A percentile compares a stretch with the other conserved stretches of the same genome.
phyloP scores from a whole-genome alignment of 2,113 vertebrate genomes.

The Hyperoodon ampullatus region DNA sequence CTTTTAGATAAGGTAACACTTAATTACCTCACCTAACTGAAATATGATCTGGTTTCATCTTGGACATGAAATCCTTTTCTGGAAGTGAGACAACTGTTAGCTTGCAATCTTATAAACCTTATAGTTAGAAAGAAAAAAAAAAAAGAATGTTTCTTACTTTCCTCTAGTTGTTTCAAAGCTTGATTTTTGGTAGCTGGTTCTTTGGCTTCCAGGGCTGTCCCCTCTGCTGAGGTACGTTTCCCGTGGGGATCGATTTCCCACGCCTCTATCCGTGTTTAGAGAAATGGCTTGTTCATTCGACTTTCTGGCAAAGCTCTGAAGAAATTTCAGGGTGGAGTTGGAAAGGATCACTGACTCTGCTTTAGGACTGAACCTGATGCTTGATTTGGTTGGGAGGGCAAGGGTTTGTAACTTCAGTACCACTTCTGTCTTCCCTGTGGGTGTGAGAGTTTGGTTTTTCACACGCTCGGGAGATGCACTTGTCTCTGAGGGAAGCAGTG shows the following conservation, averaged over 20 bases:
- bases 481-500: rapidly evolving
- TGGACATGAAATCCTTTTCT: not conserved
- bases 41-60: not conserved
- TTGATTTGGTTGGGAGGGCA: not conserved
- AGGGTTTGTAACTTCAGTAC: not conserved
- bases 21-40: not conserved
- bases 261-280: not conserved
- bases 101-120: not conserved
- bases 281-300: not conserved
- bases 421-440: not conserved
- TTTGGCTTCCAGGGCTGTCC: slow-evolving; percentile 15
- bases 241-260: slow-evolving; percentile 51
- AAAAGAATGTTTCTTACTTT: slow-evolving; percentile 84
- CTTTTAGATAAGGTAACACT: not conserved
- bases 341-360: slow-evolving; percentile 38
- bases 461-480: not conserved
- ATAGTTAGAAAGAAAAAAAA: not conserved
- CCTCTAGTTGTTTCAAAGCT: slow-evolving; percentile 84
- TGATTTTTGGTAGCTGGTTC: slow-evolving; percentile 61
- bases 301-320: slow-evolving; percentile 66
- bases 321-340: slow-evolving; percentile 44
- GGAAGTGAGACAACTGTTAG: not conserved
- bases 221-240: slow-evolving; percentile 32
- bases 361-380: not conserved
- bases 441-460: not conserved